Conservation (phyloP, 2,113 vertebrate species). For the Gadus chalcogrammus region DNA sequence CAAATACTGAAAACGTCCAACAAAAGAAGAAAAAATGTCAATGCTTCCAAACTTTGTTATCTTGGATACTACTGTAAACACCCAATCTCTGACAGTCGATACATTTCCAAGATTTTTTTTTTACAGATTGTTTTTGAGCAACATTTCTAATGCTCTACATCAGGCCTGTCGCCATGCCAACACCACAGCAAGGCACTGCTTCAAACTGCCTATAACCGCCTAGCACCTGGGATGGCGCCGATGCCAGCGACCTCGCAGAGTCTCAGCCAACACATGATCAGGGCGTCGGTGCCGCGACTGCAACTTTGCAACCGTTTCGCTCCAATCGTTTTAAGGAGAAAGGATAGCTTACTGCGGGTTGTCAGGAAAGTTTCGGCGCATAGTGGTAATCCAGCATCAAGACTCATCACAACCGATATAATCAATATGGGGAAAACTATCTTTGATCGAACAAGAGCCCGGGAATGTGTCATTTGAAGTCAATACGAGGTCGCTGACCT, state of each 20-base stretch:
- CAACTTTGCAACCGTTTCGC: no score
- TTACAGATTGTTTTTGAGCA: slow-evolving; percentile 46
- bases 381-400: no score
- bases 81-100: slow-evolving; percentile 40
- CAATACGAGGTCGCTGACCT: no score
- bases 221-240: slow-evolving; percentile 23
- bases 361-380: no score
- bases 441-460: no score
- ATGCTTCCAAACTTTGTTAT: slow-evolving; percentile 25
- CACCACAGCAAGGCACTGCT: slow-evolving; percentile 31
- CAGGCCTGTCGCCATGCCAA: neutral
- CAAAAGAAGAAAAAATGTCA: no score
- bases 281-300: neutral
- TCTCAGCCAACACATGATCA: no score
- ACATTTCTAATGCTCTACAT: slow-evolving; percentile 46
- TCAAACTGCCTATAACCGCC: slow-evolving; percentile 45
- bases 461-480: no score
- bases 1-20: no score
- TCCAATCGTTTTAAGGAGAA: no score
- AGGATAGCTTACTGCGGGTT: no score
- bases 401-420: slow-evolving; percentile 18
- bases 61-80: neutral
- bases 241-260: slow-evolving; percentile 29
- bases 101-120: slow-evolving; percentile 34
- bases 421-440: slow-evolving; percentile 16